phyloP scores from a whole-genome alignment of 2,888 invertebrate genomes.

The Yponomeuta plumbellus region DNA sequence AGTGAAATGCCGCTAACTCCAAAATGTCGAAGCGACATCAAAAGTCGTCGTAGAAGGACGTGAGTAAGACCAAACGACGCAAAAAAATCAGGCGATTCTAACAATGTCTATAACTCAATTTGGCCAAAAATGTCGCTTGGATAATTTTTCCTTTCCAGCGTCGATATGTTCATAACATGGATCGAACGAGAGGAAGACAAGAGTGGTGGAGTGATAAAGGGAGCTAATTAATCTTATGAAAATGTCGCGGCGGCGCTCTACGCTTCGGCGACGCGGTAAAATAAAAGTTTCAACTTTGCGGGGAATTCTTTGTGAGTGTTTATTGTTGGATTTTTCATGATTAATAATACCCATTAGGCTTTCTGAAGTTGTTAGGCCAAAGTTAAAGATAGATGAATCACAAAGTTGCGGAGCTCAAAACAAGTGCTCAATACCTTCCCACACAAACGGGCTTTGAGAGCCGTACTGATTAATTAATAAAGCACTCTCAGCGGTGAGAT shows the following conservation, averaged over 20 bases:
- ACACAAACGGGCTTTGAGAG: no score
- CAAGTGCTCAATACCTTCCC: conserved; percentile 12
- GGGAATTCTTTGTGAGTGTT: background rate
- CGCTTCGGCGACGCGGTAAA: background rate
- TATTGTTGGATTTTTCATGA: conserved; percentile 1
- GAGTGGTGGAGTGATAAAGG: background rate
- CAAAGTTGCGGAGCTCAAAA: conserved; percentile 14
- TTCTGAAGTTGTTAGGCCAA: background rate
- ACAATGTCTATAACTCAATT: no score
- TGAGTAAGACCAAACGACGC: no score
- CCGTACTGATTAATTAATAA: no score
- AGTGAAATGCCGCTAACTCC: no score
- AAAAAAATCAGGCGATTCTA: no score
- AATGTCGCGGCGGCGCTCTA: background rate
- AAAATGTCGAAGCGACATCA: no score
- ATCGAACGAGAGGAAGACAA: background rate
- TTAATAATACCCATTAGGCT: conserved; percentile 1
- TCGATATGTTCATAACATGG: background rate
- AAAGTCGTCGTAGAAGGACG: no score
- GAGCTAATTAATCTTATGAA: conserved; percentile 2
- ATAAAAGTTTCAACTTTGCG: conserved; percentile 3
- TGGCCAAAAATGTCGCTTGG: no score
- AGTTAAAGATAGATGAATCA: background rate
- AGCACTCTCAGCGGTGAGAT: no score
- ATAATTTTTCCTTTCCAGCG: no score